These are phyloP conservation scores for Cheilosia vulpina DNA, from an alignment of 2,888 invertebrate species.

Conservation along the genomic window DNA sequence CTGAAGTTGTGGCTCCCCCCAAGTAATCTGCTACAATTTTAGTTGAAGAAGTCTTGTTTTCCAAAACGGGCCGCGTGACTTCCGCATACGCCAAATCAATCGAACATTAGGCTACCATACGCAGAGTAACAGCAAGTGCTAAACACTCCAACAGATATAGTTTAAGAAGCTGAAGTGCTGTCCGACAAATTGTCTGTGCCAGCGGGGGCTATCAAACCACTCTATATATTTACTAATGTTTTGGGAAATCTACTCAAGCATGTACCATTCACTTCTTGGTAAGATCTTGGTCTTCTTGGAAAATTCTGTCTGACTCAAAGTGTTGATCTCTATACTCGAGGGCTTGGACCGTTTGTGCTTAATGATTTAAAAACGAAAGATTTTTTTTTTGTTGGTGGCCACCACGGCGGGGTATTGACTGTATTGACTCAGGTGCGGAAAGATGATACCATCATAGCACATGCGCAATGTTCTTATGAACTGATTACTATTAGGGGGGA, in stretches of 20 bases:
- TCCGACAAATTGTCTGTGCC: constrained; percentile 19
- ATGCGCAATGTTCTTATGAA: background rate
- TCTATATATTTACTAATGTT: constrained; percentile 8
- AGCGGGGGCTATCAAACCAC: background rate
- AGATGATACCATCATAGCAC: background rate
- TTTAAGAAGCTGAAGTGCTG: constrained; percentile 20
- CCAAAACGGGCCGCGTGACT: constrained; percentile 8
- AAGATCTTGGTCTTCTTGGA: constrained; percentile 13
- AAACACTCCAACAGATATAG: background rate
- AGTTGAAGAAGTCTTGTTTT: background rate
- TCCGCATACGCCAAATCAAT: constrained; percentile 48
- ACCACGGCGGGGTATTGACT: background rate
- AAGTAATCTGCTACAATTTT: background rate
- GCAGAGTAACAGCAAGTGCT: constrained; percentile 21
- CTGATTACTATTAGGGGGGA: too few relatives aligned
- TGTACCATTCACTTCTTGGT: constrained; percentile 24
- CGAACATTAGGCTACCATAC: constrained; percentile 6
- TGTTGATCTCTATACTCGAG: constrained; percentile 4
- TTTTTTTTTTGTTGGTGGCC: background rate
- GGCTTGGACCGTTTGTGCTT: constrained; percentile 4
- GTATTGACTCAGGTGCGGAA: background rate
- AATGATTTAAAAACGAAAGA: too few relatives aligned
- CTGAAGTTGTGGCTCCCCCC: too few relatives aligned
- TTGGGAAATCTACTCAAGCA: constrained; percentile 46
- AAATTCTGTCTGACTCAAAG: constrained; percentile 12